Evolutionary conservation across 2,888 invertebrate species (phyloP), one percentile per base, ranked within the genome.

Genomic region (Koerneria pararmatus): DNA sequence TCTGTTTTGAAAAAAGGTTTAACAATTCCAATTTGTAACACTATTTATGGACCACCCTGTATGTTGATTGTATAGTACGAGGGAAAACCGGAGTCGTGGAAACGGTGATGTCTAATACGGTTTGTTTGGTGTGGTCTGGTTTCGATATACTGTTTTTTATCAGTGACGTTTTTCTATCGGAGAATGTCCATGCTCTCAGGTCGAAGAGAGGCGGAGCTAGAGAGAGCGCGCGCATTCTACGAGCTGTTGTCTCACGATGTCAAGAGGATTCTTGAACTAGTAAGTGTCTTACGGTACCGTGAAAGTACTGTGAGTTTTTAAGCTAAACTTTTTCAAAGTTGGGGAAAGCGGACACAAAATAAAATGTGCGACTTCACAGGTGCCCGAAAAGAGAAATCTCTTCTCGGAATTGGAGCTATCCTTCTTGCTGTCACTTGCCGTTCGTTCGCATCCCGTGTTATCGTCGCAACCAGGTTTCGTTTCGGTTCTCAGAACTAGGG

Each of bases 361-460:
- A n/a, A 24, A 53, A 24, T 53, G 22, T 22, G 41, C 8, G 11
- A 11, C 8, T 8, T 41, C 11, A 15, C 8, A 41, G 11, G 8
- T 15, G 41, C 8, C 15, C 41, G 41, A 15, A 11, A 41, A 11
- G 11, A 41, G 15, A 8, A 8, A 41, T 41, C 8, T 41, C 15
- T 41, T 41, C 0, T 61, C 67, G 27, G 68, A 70, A 11, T 32
- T 57, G 60, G 71, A 73, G 54, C 67, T 74, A 59, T 74, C 69
- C 27, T 70, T 75, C 53, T 70, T 80, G 57, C 68, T 78, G 83
- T 91, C 91, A 84, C 90, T 92, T 46, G 88, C 90, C 88, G 82
- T 91, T 88, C 80, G 89, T 87, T 83, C 88, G 87, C 85, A 86
- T 71, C 83, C 84, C 0, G 79, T 77, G 3, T 77, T 84, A 34